These are phyloP conservation scores for Azemiops feae DNA, from an alignment of 2,113 vertebrate genomes.

Conservation along the genomic window DNA sequence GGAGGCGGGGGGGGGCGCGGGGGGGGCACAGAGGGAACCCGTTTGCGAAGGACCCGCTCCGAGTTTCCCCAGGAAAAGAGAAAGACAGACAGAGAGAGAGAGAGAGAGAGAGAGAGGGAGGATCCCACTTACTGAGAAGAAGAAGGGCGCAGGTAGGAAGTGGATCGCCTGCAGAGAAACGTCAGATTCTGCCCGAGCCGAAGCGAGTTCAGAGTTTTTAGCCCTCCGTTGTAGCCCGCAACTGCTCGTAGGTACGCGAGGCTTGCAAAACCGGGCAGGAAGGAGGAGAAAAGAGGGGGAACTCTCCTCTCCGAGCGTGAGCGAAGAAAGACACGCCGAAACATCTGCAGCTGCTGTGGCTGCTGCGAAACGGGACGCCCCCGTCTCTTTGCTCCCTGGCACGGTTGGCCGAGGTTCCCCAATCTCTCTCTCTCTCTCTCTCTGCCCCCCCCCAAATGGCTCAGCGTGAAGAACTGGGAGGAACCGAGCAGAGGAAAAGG, in stretches of 20 bases:
- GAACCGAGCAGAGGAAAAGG: not conserved
- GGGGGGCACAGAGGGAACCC: not conserved
- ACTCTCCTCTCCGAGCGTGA: not conserved
- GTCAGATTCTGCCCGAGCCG: not conserved
- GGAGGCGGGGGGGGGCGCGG: not conserved
- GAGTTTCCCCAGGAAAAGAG: not conserved
- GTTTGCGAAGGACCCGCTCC: not conserved
- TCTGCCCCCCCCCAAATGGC: not conserved
- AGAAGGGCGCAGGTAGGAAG: not conserved
- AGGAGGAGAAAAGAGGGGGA: not conserved
- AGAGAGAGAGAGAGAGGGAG: too few relatives aligned
- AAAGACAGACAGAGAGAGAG: fast-evolving
- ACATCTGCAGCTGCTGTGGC: not conserved
- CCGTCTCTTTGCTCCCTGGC: not conserved
- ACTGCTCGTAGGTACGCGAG: not conserved
- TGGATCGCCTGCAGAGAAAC: not conserved
- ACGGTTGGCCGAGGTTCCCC: not conserved
- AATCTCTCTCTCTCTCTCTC: not conserved
- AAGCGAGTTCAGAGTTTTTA: not conserved
- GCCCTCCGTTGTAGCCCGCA: not conserved
- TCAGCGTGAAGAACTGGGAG: not conserved
- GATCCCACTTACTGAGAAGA: not conserved
- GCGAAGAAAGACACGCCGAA: not conserved
- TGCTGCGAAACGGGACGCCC: not conserved
- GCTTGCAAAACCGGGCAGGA: not conserved